A percentile compares a stretch with the other conserved stretches of the same genome.
phyloP scores from a whole-genome alignment of 2,888 invertebrate species.

The Octodonta nipae region DNA sequence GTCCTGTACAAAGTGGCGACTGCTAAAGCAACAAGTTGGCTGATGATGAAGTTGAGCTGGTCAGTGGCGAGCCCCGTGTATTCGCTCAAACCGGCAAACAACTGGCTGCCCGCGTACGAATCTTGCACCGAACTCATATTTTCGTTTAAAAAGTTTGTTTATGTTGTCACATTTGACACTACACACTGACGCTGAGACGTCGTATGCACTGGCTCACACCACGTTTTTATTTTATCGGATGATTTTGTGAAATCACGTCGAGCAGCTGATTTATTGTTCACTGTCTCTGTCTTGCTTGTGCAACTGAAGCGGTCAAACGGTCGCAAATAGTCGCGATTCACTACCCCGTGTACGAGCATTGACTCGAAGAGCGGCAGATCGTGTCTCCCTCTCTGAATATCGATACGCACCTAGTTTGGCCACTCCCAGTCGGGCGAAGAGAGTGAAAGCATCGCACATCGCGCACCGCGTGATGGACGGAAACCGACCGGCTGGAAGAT shows the following conservation, averaged over 20 bases:
- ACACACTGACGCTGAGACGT: constrained; percentile 6
- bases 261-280: too few relatives aligned
- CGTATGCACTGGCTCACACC: background rate
- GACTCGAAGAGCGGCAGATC: constrained; percentile 7
- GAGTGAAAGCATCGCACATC: too few relatives aligned
- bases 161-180: constrained; percentile 6
- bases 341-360: too few relatives aligned
- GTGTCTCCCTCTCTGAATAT: constrained; percentile 9
- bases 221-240: too few relatives aligned
- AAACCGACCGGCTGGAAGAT: too few relatives aligned
- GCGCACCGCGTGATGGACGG: too few relatives aligned
- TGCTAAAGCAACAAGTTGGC: constrained; percentile 67
- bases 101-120: constrained; percentile 55
- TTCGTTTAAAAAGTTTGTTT: constrained; percentile 7
- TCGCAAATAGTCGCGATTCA: too few relatives aligned
- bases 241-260: too few relatives aligned
- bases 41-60: constrained; percentile 75
- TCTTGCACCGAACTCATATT: constrained; percentile 16
- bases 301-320: too few relatives aligned
- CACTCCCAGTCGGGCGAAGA: constrained; percentile 1
- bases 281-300: constrained; percentile 5
- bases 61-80: constrained; percentile 61
- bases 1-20: constrained; percentile 61
- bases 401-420: constrained; percentile 1
- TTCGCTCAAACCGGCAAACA: constrained; percentile 55